Conservation (phyloP, 2,113 vertebrate genomes). For the Phycodurus eques region DNA sequence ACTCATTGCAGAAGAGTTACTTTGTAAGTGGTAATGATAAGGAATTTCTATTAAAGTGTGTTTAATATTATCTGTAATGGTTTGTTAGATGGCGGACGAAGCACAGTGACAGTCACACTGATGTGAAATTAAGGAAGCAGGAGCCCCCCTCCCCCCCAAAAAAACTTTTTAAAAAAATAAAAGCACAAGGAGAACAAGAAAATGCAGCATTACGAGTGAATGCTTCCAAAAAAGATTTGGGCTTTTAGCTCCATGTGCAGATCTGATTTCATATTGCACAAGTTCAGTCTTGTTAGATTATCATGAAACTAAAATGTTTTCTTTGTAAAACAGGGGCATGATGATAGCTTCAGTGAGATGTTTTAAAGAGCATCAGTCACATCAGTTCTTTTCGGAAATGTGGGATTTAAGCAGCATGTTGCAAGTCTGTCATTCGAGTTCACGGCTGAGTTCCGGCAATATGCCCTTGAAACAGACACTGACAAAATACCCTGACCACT, state of each 20-base stretch:
- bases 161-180: neutral
- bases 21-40: neutral
- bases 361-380: neutral
- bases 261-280: constrained; percentile 15
- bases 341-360: constrained; percentile 1
- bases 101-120: neutral
- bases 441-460: constrained; percentile 33
- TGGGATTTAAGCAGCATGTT: neutral
- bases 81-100: neutral
- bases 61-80: neutral
- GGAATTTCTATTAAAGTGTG: too few species aligned
- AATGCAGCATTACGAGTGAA: neutral
- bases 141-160: too few species aligned
- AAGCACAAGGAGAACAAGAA: neutral
- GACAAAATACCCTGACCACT: constrained; percentile 16
- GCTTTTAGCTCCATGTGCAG: neutral
- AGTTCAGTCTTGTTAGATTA: constrained; percentile 31
- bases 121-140: neutral
- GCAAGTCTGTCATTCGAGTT: neutral
- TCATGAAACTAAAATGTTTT: constrained; percentile 15
- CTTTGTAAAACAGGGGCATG: constrained; percentile 6
- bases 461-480: constrained; percentile 10
- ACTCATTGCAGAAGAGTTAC: neutral
- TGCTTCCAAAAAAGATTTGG: neutral
- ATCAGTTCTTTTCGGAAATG: neutral